phyloP scores from a whole-genome alignment of 2,797 vertebrate species.

The Eulemur coronatus region DNA sequence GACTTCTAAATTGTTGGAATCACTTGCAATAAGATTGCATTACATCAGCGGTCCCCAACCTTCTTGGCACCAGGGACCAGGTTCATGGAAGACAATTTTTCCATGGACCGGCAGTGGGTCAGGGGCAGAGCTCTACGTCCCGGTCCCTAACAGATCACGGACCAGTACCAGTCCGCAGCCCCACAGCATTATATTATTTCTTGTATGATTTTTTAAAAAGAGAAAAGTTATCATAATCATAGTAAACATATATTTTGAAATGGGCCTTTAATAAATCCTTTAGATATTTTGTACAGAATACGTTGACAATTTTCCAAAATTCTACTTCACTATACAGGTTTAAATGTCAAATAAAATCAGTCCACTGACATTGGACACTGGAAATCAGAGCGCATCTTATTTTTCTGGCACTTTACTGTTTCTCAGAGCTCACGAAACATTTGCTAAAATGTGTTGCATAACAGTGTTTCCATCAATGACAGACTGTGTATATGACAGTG shows the following conservation, averaged over 20 bases:
- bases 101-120: too few species aligned
- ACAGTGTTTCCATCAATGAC: not conserved
- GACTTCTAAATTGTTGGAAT: not conserved
- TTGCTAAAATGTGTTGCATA: slow-evolving; percentile 63
- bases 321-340: slow-evolving; percentile 61
- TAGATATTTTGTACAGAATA: slow-evolving; percentile 67
- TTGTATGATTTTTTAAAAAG: not conserved
- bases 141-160: too few species aligned
- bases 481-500: not conserved
- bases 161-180: too few species aligned
- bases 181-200: not conserved
- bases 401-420: slow-evolving; percentile 80
- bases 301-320: slow-evolving; percentile 78
- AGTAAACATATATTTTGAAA: not conserved
- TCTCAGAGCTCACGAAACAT: slow-evolving; percentile 73
- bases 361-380: slow-evolving; percentile 75
- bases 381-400: slow-evolving; percentile 78
- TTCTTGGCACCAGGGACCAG: too few species aligned
- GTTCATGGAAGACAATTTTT: too few species aligned
- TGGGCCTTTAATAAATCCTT: slow-evolving; percentile 65
- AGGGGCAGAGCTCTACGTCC: too few species aligned
- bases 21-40: not conserved
- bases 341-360: slow-evolving; percentile 78
- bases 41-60: too few species aligned
- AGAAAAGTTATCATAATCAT: not conserved